Evolutionary conservation across 2,888 invertebrate species (phyloP).

Genomic region (Oithona nana): DNA sequence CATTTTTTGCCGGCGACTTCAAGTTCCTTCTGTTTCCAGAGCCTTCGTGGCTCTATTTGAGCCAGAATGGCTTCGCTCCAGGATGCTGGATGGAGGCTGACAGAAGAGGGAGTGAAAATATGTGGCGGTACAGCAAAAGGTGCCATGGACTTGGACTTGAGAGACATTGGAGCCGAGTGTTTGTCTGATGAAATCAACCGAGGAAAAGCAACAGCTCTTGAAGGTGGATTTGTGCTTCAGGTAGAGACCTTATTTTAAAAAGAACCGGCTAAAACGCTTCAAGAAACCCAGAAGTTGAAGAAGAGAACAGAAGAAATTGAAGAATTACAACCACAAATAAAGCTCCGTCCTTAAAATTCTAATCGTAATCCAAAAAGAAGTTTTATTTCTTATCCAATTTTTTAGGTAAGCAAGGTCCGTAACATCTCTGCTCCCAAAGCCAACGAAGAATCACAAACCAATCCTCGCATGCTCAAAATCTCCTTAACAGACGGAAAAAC

Average conservation of each 20-base stretch:
- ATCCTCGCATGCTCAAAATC: slow-evolving; percentile 64
- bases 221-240: neutral
- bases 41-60: too few relatives aligned
- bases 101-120: neutral
- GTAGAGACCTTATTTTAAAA: neutral
- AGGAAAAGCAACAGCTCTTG: neutral
- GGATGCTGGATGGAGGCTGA: neutral
- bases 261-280: too few relatives aligned
- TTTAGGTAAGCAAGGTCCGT: slow-evolving; percentile 69
- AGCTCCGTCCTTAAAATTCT: too few relatives aligned
- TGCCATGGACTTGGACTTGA: neutral
- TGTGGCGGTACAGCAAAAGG: neutral
- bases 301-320: too few relatives aligned
- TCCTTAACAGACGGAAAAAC: slow-evolving; percentile 66
- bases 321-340: too few relatives aligned
- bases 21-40: too few relatives aligned
- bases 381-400: slow-evolving; percentile 33
- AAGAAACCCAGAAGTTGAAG: too few relatives aligned
- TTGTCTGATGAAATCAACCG: neutral
- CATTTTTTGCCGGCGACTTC: too few relatives aligned
- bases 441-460: slow-evolving; percentile 60
- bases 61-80: too few relatives aligned
- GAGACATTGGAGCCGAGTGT: neutral
- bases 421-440: slow-evolving; percentile 78
- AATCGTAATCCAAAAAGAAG: too few relatives aligned